Conservation (phyloP, 2,888 invertebrate genomes). For the Acleris literana region DNA sequence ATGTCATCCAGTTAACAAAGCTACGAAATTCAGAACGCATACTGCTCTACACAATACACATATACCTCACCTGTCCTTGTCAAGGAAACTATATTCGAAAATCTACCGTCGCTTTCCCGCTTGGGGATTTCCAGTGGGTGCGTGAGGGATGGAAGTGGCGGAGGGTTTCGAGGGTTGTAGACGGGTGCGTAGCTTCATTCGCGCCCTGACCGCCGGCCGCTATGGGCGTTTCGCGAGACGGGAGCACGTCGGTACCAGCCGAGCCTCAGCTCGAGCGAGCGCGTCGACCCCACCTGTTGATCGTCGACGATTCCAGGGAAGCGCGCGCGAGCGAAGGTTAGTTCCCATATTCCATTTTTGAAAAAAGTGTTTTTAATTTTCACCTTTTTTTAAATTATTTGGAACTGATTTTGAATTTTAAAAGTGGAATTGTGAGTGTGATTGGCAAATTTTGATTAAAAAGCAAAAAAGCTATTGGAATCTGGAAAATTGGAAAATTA, state of each 20-base stretch:
- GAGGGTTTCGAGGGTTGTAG: constrained; percentile 6
- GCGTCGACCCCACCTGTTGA: constrained; percentile 78
- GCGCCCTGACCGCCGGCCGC: constrained; percentile 76
- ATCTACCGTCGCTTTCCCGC: background rate
- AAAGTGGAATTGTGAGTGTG: background rate
- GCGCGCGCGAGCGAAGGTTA: constrained; percentile 71
- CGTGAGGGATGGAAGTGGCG: constrained; percentile 5
- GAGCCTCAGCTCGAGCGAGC: constrained; percentile 70
- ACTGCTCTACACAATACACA: background rate
- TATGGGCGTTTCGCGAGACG: constrained; percentile 75
- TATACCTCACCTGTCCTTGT: constrained; percentile 26
- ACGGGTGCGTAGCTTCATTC: constrained; percentile 60
- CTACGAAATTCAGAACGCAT: constrained; percentile 18
- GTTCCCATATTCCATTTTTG: constrained; percentile 33
- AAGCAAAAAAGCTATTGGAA: too few relatives aligned
- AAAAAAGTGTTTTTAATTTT: constrained; percentile 1
- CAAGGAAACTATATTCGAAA: background rate
- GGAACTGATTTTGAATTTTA: background rate
- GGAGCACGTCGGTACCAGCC: constrained; percentile 61
- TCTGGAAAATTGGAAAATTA: too few relatives aligned
- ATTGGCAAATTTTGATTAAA: too few relatives aligned
- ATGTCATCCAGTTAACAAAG: constrained; percentile 24
- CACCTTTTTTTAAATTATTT: background rate
- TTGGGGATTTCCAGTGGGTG: background rate
- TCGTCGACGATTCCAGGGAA: constrained; percentile 76